Evolutionary conservation across 92 coral and sea anemone genomes (phyloP).

Genomic region (Porites divaricata): DNA sequence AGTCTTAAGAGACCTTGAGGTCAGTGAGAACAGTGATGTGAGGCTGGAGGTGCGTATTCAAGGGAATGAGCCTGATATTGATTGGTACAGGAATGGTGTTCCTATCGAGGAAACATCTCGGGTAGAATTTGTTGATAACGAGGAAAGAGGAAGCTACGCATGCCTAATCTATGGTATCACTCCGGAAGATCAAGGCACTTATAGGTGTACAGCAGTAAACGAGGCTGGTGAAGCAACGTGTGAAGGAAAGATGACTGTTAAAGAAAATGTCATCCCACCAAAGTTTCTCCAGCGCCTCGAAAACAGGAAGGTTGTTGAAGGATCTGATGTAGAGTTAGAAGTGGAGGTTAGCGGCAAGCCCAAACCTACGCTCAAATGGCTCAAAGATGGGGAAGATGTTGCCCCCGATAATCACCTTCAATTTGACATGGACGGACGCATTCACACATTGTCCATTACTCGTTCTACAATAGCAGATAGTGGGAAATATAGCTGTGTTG

Average conservation of each 20-base stretch:
- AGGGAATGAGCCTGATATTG: slow-evolving; percentile 84
- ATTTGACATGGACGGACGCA: slow-evolving; percentile 73
- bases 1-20: slow-evolving; percentile 62
- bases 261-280: slow-evolving; percentile 63
- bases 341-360: slow-evolving; percentile 93
- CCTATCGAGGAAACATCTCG: slow-evolving; percentile 65
- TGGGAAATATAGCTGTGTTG: slow-evolving; percentile 91
- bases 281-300: slow-evolving; percentile 88
- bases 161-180: slow-evolving; percentile 66
- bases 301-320: slow-evolving; percentile 78
- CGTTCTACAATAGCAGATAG: slow-evolving; percentile 73
- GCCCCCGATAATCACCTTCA: slow-evolving; percentile 58
- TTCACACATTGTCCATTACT: slow-evolving; percentile 78
- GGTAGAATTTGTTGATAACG: slow-evolving; percentile 71
- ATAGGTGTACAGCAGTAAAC: slow-evolving; percentile 82
- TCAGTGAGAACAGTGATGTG: slow-evolving; percentile 63
- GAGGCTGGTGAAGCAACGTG: slow-evolving; percentile 74
- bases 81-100: slow-evolving; percentile 88
- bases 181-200: slow-evolving; percentile 79
- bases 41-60: slow-evolving; percentile 83
- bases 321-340: slow-evolving; percentile 79
- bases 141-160: slow-evolving; percentile 67
- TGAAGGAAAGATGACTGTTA: slow-evolving; percentile 60
- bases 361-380: slow-evolving; percentile 86
- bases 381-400: slow-evolving; percentile 79